Evolutionary conservation across 2,888 invertebrate species (phyloP), one percentile per base, ranked within the genome.

Genomic region (Drosophila tripunctata): DNA sequence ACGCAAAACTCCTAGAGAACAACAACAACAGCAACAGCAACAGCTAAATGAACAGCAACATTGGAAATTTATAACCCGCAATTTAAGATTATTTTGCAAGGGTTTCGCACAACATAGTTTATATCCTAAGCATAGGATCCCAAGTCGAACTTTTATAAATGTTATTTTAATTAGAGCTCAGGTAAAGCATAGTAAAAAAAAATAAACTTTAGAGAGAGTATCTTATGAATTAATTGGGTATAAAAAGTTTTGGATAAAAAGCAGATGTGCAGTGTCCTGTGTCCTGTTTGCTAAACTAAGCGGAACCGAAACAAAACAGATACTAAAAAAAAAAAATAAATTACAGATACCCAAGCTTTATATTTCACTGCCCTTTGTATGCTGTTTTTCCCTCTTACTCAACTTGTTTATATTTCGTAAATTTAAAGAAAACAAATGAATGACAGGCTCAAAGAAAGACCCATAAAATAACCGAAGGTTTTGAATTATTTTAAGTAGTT

Each of bases 401-500:
- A 17, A 62, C 7, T 22, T 64, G 56, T 70, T 78, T 78, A 43
- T 67, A 52, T 63, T 58, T 38, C 54, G 68, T 55, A 85, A 85
- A 81, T 84, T 81, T 71, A 84, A 81, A 69, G 87, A 78, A 75
- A 81, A 87, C 78, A 81, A 58, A 43, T 40, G 51, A 19, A 51
- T 30, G 14, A 12, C 45, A 17, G 36, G n/a, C 35, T 19, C 33
- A 52, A 48, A 41, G 19, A n/a, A 43, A 51, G 36, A 64, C 47
- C n/a, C 41, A 24, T 43, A 24, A 71, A 75, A 79, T 56, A 68
- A 64, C 60, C 64, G 14, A 1, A 41, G 56, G 63, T 40, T 35
- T 2, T 22, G 40, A 31, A 62, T 68, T 61, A 44, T 58, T 60
- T 64, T 62, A 58, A 67, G 70, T 70, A 80, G 69, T 67, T 80